Conservation (phyloP, 2,797 vertebrate species). For the Hippopotamyrus pictus region DNA sequence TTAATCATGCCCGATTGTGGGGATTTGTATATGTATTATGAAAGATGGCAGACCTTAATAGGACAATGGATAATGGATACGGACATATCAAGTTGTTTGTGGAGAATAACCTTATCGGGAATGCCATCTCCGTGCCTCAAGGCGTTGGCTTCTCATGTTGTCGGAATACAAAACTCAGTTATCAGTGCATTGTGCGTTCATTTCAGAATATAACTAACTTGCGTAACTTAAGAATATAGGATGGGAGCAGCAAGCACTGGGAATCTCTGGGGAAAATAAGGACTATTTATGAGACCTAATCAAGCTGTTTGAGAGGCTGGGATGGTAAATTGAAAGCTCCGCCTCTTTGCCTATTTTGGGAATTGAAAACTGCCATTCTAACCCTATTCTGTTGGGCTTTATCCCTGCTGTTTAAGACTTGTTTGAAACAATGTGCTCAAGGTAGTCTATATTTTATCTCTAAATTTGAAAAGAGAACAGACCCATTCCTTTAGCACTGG, state of each 20-base stretch:
- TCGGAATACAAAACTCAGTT: neutral
- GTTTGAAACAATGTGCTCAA: neutral
- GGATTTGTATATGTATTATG: neutral
- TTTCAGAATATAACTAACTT: neutral
- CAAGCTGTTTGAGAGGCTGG: neutral
- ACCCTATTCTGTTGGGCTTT: neutral
- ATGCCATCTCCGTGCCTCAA: neutral
- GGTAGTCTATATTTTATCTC: neutral
- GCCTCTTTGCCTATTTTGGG: neutral
- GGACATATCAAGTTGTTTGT: neutral
- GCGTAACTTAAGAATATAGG: neutral
- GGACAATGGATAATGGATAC: neutral
- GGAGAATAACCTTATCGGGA: neutral
- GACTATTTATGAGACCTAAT: neutral
- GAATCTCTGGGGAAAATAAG: neutral
- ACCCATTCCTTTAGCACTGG: neutral
- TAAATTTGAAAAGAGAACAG: neutral
- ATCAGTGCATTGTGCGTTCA: neutral
- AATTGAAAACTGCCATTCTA: neutral
- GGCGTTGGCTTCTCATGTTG: neutral
- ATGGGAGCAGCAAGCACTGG: neutral
- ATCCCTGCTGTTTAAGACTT: neutral
- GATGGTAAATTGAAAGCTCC: neutral
- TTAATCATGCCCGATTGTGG: neutral
- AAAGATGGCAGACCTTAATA: neutral